Evolutionary conservation across 2,888 invertebrate species (phyloP).

Genomic region (Megaustenia siamemsis): DNA sequence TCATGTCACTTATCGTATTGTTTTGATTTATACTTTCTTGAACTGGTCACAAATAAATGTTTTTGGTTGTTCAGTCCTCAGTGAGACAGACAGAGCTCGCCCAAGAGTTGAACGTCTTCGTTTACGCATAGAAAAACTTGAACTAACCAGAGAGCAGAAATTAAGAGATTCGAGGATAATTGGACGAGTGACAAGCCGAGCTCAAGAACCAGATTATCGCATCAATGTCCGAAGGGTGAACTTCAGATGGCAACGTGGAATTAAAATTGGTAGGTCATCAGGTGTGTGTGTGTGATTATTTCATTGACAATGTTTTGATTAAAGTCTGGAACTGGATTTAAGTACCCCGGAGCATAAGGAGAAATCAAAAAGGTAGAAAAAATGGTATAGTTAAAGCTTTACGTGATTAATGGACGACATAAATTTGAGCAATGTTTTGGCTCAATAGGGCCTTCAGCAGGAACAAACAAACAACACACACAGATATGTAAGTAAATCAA

Average conservation of each 20-base stretch:
- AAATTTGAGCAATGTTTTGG: no score
- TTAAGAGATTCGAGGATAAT: constrained; percentile 84
- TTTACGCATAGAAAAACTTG: constrained; percentile 83
- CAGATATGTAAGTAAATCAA: no score
- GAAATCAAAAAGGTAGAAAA: no score
- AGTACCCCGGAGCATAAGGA: no score
- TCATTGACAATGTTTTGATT: background rate
- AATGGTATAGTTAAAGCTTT: no score
- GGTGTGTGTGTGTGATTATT: background rate
- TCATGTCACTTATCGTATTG: no score
- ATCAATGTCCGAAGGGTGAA: constrained; percentile 89
- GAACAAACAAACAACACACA: no score
- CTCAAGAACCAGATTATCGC: constrained; percentile 84
- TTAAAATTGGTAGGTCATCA: constrained; percentile 85
- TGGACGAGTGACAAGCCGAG: constrained; percentile 84
- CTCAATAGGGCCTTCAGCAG: no score
- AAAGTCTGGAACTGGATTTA: no score
- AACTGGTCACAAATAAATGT: background rate
- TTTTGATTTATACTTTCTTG: no score
- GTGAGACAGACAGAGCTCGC: constrained; percentile 18
- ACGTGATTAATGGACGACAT: no score
- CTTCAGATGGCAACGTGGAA: constrained; percentile 96
- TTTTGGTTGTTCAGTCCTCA: constrained; percentile 22
- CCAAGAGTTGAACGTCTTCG: constrained; percentile 71
- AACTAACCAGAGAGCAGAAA: constrained; percentile 84